Percentiles rank a stretch among this genome's conserved stretches.
Conservation (phyloP, 2,113 vertebrate species). For the Thomomys bottae region DNA sequence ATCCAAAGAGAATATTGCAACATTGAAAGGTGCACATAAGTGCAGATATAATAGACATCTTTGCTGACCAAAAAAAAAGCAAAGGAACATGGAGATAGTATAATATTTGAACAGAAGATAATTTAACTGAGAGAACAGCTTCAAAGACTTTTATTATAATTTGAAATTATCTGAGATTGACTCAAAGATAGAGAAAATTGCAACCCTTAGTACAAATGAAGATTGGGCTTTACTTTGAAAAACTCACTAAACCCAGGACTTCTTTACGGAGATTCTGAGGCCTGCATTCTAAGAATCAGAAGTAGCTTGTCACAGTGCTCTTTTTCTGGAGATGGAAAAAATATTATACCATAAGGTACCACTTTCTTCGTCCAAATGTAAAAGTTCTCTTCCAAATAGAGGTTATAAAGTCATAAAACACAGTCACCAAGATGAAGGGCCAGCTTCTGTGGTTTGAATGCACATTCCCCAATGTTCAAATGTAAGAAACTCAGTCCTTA, state of each 20-base stretch:
- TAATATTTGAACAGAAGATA: conserved; percentile 53
- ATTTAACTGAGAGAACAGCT: conserved; percentile 27
- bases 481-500: neutral
- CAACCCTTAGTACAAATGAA: neutral
- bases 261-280: neutral
- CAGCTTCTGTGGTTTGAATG: neutral
- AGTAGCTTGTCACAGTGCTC: neutral
- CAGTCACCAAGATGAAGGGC: neutral
- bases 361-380: conserved; percentile 5
- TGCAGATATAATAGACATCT: neutral
- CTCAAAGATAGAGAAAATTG: neutral
- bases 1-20: neutral
- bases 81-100: neutral
- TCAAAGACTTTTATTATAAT: neutral
- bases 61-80: neutral
- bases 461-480: neutral
- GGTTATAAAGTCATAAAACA: neutral
- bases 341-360: neutral
- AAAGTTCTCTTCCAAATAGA: conserved; percentile 19
- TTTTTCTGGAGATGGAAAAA: neutral
- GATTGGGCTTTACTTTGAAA: conserved; percentile 18
- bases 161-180: conserved; percentile 50
- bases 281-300: neutral
- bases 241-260: neutral
- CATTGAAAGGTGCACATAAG: conserved; percentile 26